Percentiles rank a stretch among this genome's conserved stretches.
Evolutionary conservation across 2,113 vertebrate species (phyloP).

Genomic region (Anguilla japonica): DNA sequence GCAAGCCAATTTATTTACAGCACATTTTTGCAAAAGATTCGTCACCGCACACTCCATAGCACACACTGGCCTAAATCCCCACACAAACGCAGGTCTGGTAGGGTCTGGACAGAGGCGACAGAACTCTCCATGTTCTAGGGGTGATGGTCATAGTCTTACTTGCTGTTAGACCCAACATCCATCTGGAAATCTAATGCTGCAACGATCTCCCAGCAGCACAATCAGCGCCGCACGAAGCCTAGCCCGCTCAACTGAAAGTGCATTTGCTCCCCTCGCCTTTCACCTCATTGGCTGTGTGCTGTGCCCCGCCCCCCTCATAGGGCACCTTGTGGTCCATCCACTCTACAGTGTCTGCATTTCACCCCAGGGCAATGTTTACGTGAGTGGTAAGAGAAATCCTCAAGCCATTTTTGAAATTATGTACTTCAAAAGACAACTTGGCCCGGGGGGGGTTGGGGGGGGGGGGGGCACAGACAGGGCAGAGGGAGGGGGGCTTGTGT

Average conservation of each 20-base stretch:
- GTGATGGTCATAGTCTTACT: neutral
- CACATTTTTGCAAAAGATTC: too few relatives aligned
- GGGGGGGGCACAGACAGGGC: neutral
- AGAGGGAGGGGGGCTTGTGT: too few relatives aligned
- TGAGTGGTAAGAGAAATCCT: constrained; percentile 15
- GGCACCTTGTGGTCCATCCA: neutral
- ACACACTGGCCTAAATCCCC: too few relatives aligned
- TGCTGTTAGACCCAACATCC: too few relatives aligned
- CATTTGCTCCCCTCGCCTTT: neutral
- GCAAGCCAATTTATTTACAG: too few relatives aligned
- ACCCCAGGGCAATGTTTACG: constrained; percentile 23
- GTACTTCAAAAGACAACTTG: constrained; percentile 35
- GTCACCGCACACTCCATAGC: too few relatives aligned
- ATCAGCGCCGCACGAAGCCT: neutral
- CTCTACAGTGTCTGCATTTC: neutral
- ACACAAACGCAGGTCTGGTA: too few relatives aligned
- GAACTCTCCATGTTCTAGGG: too few relatives aligned
- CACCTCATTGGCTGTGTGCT: neutral
- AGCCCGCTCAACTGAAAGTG: neutral
- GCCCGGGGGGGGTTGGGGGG: neutral
- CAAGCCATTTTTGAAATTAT: constrained; percentile 68
- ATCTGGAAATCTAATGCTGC: neutral
- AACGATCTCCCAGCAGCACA: neutral
- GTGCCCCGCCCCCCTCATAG: neutral
- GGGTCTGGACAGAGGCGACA: too few relatives aligned